Conservation (phyloP, 2,888 invertebrate species). For the Liposcelis brunnea region DNA sequence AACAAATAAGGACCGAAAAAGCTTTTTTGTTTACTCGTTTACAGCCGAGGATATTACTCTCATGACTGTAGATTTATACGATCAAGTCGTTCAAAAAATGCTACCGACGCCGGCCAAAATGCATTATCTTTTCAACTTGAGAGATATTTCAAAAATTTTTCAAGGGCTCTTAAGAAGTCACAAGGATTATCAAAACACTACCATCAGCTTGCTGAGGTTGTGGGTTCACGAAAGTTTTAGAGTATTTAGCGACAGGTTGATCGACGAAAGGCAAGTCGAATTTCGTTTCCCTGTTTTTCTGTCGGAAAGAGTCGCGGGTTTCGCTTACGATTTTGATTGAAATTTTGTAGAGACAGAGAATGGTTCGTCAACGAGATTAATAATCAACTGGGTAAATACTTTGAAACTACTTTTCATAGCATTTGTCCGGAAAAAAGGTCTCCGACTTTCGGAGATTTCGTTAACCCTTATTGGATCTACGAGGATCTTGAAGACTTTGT, state of each 20-base stretch:
- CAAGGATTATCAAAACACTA: constrained; percentile 59
- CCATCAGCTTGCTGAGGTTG: constrained; percentile 48
- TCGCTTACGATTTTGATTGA: neutral
- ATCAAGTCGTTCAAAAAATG: constrained; percentile 51
- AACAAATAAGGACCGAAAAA: neutral
- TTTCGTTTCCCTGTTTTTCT: too few species aligned
- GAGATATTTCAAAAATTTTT: constrained; percentile 64
- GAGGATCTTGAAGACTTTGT: constrained; percentile 55
- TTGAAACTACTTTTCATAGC: constrained; percentile 60
- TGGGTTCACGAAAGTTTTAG: constrained; percentile 79
- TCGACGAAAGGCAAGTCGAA: constrained; percentile 46
- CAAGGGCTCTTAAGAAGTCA: constrained; percentile 65
- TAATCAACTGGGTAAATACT: constrained; percentile 57
- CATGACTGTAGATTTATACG: constrained; percentile 63
- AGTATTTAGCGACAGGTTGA: constrained; percentile 68
- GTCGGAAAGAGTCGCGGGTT: too few species aligned
- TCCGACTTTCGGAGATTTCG: constrained; percentile 40
- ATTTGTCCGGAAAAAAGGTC: constrained; percentile 24
- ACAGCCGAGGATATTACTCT: constrained; percentile 45
- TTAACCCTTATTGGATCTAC: constrained; percentile 58
- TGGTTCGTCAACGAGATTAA: constrained; percentile 47
- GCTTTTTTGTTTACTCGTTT: constrained; percentile 16
- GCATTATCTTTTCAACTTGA: constrained; percentile 75
- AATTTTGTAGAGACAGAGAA: neutral
- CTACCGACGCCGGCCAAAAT: constrained; percentile 78